Percentiles rank a stretch among this genome's conserved stretches.
These are phyloP conservation scores for Xiphophorus maculatus DNA, from an alignment of 2,113 vertebrate genomes.

Conservation along the genomic window DNA sequence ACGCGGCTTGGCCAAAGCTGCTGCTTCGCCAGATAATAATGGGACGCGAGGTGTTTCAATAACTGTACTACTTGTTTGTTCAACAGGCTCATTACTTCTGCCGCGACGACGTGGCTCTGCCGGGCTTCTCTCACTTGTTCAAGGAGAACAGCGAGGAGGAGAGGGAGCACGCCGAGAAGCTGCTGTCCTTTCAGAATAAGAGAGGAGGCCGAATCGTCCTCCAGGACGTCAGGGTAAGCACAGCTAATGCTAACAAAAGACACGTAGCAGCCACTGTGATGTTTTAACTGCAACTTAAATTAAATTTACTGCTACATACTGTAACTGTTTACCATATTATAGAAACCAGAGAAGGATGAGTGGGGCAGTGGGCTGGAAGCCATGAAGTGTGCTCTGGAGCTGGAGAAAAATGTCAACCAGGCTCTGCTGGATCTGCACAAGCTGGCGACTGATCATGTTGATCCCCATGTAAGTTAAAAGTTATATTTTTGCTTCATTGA, in stretches of 20 bases:
- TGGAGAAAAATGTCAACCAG: conserved; percentile 87
- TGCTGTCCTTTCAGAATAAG: too few relatives aligned
- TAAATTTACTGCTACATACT: too few relatives aligned
- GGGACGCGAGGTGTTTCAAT: not conserved
- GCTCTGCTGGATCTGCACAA: conserved; percentile 86
- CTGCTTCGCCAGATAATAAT: conserved; percentile 1
- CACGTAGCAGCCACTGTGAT: too few relatives aligned
- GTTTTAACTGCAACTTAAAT: too few relatives aligned
- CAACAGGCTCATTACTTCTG: conserved; percentile 83
- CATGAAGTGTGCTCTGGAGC: conserved; percentile 82
- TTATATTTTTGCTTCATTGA: too few relatives aligned
- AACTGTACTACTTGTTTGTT: conserved; percentile 2
- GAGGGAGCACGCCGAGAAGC: too few relatives aligned
- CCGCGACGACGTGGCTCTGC: conserved; percentile 87
- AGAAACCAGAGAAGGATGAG: too few relatives aligned
- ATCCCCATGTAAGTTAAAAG: conserved; percentile 82
- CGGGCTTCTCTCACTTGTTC: conserved; percentile 76
- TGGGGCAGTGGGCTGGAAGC: conserved; percentile 79
- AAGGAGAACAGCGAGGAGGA: too few relatives aligned
- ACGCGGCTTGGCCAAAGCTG: not conserved
- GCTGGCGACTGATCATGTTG: conserved; percentile 71
- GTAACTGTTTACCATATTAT: too few relatives aligned
- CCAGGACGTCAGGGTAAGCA: too few relatives aligned
- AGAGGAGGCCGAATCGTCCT: too few relatives aligned
- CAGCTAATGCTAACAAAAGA: too few relatives aligned